Evolutionary conservation across 2,888 invertebrate genomes (phyloP), one percentile per base, ranked within the genome.

Genomic region (Scrobipalpa atriplicella): DNA sequence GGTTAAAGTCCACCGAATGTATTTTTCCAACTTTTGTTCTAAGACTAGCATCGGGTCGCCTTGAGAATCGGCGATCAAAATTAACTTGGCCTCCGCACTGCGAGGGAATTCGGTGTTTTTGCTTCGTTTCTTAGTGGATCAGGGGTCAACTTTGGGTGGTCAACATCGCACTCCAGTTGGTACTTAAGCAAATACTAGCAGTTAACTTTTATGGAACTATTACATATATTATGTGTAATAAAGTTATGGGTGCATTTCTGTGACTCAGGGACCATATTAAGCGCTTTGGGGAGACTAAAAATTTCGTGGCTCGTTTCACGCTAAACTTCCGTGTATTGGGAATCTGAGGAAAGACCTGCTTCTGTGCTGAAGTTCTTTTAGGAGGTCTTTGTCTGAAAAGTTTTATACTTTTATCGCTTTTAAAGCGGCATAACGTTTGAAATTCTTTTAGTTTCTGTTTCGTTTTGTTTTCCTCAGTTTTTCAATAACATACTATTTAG

Each of bases 191-290:
- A 87, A 89, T 87, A 85, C 84, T 81, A 78, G 81, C 79, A 80
- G 85, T 88, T 86, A 86, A 86, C 83, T 88, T 90, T 89, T 88
- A 90, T 88, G 78, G 77, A 79, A 85, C 87, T 85, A 82, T 87
- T 84, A 84, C 85, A 86, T 85, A 83, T 81, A 86, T 87, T 84
- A 76, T 74, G 76, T 78, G 75, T 81, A 84, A 86, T 87, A 88
- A 85, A 87, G 80, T 85, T 79, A 82, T 87, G 83, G 84, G 80
- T 80, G 73, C 78, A 78, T 75, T 76, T 79, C 76, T 75, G 73
- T 73, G 67, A 69, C 66, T 63, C 73, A 71, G 75, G 72, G 73
- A 66, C 70, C 66, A 67, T 66, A 73, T 70, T 70, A 69, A 76
- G 74, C 74, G 73, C 72, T 77, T 78, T 78, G 70, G 69, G 66